Evolutionary conservation across 2,113 vertebrate species (phyloP).

Genomic region (Neotoma lepida): DNA sequence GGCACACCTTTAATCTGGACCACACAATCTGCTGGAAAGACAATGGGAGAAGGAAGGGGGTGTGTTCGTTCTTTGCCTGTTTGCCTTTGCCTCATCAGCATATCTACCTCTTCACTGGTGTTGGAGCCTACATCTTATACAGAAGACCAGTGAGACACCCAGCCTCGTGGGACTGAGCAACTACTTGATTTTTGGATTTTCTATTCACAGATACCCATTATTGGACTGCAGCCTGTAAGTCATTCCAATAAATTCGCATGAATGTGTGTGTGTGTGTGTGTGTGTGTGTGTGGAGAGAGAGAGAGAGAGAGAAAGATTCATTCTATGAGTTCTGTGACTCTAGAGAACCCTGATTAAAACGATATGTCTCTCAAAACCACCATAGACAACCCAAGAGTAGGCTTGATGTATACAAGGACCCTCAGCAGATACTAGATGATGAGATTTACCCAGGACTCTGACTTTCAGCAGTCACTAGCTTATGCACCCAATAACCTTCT

Average conservation of each 20-base stretch:
- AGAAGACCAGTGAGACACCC: too few species aligned
- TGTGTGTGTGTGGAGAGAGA: too few species aligned
- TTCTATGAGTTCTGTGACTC: not conserved
- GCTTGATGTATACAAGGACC: not conserved
- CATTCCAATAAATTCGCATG: not conserved
- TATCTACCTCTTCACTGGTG: not conserved
- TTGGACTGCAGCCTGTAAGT: not conserved
- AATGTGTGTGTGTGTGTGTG: too few species aligned
- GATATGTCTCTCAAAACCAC: not conserved
- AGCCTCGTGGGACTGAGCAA: not conserved
- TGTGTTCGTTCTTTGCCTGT: not conserved
- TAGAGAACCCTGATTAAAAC: not conserved
- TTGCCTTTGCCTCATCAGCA: not conserved
- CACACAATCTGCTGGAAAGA: not conserved
- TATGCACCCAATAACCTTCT: not conserved
- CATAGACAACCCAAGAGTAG: not conserved
- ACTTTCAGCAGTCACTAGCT: not conserved
- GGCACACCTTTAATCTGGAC: not conserved
- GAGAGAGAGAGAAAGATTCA: not conserved
- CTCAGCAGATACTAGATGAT: not conserved
- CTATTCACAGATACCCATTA: not conserved
- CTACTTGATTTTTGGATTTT: not conserved
- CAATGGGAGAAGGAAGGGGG: not conserved
- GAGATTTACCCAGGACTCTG: not conserved
- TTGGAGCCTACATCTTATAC: not conserved